Evolutionary conservation across 2,113 vertebrate species (phyloP).

Genomic region (Aspiorhynchus laticeps): DNA sequence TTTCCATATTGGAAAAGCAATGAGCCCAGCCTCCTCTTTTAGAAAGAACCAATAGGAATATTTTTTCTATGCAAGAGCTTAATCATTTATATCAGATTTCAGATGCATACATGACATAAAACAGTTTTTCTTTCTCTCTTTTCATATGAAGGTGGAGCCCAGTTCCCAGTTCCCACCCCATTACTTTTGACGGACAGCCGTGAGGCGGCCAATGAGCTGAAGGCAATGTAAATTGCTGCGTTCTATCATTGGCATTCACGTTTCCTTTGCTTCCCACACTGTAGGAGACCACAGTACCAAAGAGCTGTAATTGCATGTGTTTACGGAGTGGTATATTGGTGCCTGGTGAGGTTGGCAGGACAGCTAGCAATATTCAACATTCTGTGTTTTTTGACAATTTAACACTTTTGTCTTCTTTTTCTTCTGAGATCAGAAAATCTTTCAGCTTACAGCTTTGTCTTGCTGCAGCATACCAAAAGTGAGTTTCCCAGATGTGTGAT

Average conservation of each 20-base stretch:
- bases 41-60: slow-evolving; percentile 52
- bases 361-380: background rate
- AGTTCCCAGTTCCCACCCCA: background rate
- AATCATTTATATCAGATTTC: slow-evolving; percentile 56
- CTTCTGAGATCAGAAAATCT: background rate
- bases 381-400: slow-evolving; percentile 27
- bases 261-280: slow-evolving; percentile 50
- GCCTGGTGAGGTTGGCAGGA: slow-evolving; percentile 27
- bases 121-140: slow-evolving; percentile 19
- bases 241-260: slow-evolving; percentile 18
- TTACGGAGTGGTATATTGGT: slow-evolving; percentile 44
- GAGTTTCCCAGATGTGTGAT: slow-evolving; percentile 78
- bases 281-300: slow-evolving; percentile 39
- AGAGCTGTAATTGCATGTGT: slow-evolving; percentile 53
- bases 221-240: slow-evolving; percentile 29
- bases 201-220: slow-evolving; percentile 41
- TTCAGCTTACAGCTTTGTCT: slow-evolving; percentile 15
- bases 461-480: slow-evolving; percentile 29
- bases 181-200: slow-evolving; percentile 40
- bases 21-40: slow-evolving; percentile 40
- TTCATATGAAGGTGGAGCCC: slow-evolving; percentile 27
- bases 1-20: slow-evolving; percentile 66
- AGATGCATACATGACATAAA: slow-evolving; percentile 41
- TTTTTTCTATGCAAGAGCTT: slow-evolving; percentile 30
- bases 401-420: slow-evolving; percentile 15